A percentile compares a stretch with the other conserved stretches of the same genome.
Evolutionary conservation across 2,113 vertebrate genomes (phyloP).

Genomic region (Gobius niger): DNA sequence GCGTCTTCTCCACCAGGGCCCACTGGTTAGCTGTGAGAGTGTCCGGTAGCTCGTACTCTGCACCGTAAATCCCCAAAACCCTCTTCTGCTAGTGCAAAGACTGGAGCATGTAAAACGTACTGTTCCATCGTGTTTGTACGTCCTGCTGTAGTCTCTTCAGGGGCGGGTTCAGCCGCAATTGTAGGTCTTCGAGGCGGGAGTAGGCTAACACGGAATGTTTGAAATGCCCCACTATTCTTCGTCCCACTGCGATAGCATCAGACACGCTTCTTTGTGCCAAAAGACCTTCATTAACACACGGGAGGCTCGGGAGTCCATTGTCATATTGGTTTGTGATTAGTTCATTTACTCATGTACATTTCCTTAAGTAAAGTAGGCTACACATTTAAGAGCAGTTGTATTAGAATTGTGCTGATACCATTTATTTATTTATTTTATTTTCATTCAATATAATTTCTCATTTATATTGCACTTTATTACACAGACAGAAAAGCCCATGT

Average conservation of each 20-base stretch:
- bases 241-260: conserved; percentile 6
- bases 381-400: too few relatives aligned
- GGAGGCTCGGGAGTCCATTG: conserved; percentile 20
- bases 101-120: conserved; percentile 40
- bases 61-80: conserved; percentile 16
- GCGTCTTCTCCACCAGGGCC: too few relatives aligned
- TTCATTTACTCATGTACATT: too few relatives aligned
- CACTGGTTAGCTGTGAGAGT: too few relatives aligned
- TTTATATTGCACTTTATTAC: too few relatives aligned
- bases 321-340: too few relatives aligned
- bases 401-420: too few relatives aligned
- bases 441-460: too few relatives aligned
- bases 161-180: conserved; percentile 25
- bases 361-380: too few relatives aligned
- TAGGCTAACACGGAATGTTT: conserved; percentile 36
- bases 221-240: conserved; percentile 36
- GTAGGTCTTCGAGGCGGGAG: conserved; percentile 23
- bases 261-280: too few relatives aligned
- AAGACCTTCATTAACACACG: conserved; percentile 20
- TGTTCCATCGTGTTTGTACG: conserved; percentile 39
- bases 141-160: conserved; percentile 28
- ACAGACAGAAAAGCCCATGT: too few relatives aligned
- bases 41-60: conserved; percentile 24
- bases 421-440: too few relatives aligned
- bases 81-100: conserved; percentile 25